Conservation (phyloP, 2,888 invertebrate genomes). For the Ischnura elegans region DNA sequence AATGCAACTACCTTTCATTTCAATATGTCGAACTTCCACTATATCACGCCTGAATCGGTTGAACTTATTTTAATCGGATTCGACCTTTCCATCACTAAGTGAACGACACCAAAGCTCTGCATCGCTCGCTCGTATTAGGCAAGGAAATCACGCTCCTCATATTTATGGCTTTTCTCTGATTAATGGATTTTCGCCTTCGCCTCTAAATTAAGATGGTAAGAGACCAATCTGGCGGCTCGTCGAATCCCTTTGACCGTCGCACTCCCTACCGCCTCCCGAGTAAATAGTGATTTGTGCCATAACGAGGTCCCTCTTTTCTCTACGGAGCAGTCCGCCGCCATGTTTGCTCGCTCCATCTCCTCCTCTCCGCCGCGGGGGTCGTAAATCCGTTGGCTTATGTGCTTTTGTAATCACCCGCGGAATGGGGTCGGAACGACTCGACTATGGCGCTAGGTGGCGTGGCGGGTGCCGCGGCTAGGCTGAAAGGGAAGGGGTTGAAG, state of each 20-base stretch:
- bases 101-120: too few relatives aligned
- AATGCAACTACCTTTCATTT: too few relatives aligned
- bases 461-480: neutral
- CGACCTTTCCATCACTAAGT: too few relatives aligned
- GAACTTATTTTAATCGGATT: too few relatives aligned
- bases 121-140: neutral
- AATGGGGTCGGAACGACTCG: neutral
- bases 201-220: neutral
- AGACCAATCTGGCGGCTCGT: neutral
- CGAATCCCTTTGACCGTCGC: neutral
- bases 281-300: slow-evolving; percentile 19
- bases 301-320: neutral
- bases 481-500: neutral
- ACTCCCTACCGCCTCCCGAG: neutral
- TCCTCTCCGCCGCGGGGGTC: neutral
- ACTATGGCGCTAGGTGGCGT: neutral
- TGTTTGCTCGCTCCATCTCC: neutral
- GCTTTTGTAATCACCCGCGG: slow-evolving; percentile 49
- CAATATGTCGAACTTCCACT: too few relatives aligned
- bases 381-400: slow-evolving; percentile 58
- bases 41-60: too few relatives aligned
- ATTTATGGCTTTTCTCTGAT: neutral
- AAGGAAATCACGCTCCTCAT: neutral
- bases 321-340: slow-evolving; percentile 15
- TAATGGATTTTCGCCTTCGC: neutral